phyloP scores from a whole-genome alignment of 2,113 vertebrate species.

The Pipra filicauda region DNA sequence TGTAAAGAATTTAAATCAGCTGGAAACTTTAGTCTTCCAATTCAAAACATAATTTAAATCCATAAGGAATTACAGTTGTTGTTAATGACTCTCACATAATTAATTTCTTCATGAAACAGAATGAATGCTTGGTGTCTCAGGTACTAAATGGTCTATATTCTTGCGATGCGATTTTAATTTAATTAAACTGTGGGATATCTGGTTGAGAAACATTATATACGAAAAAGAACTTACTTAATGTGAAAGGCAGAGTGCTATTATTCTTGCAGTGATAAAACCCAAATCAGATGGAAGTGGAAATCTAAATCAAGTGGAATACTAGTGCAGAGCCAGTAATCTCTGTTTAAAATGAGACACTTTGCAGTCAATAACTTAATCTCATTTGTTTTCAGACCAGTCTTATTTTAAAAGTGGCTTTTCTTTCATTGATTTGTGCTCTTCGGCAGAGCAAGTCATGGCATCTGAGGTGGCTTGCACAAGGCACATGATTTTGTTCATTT shows the following conservation, averaged over 20 bases:
- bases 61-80: not conserved
- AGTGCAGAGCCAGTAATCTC: not conserved
- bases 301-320: slow-evolving; percentile 12
- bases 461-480: not conserved
- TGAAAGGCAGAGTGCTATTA: not conserved
- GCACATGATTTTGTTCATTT: not conserved
- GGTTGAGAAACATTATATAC: not conserved
- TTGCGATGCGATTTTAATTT: slow-evolving; percentile 7
- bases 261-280: slow-evolving; percentile 26
- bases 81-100: slow-evolving; percentile 23
- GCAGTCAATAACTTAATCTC: not conserved
- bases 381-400: not conserved
- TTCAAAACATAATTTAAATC: slow-evolving; percentile 5
- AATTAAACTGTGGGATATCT: slow-evolving; percentile 42
- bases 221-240: not conserved
- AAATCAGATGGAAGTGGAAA: not conserved
- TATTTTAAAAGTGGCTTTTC: not conserved
- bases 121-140: not conserved
- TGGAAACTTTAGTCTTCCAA: not conserved
- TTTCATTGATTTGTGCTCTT: not conserved
- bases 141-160: slow-evolving; percentile 35
- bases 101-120: slow-evolving; percentile 16
- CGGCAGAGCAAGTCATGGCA: not conserved
- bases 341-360: not conserved
- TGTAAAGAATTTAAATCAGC: not conserved